Conservation (phyloP, 1,140 invertebrate species). For the Sogatella furcifera region DNA sequence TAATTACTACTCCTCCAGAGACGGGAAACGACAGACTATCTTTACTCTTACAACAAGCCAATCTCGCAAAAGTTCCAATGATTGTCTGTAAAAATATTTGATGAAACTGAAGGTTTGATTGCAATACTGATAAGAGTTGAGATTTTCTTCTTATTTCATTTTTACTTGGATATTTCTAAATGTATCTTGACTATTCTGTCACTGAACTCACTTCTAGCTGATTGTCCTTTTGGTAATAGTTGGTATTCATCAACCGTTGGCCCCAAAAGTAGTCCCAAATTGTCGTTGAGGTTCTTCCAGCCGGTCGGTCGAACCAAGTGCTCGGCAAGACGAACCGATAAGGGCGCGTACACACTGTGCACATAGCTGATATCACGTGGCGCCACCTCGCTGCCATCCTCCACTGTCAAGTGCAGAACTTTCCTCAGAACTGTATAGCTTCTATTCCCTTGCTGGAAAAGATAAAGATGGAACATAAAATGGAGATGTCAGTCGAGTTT, state of each 20-base stretch:
- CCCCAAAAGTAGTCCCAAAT: slow-evolving; percentile 52
- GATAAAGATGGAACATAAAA: neutral
- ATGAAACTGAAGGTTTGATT: too few relatives aligned
- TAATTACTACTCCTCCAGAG: too few relatives aligned
- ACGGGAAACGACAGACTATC: too few relatives aligned
- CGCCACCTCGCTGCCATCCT: slow-evolving; percentile 72
- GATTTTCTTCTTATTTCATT: too few relatives aligned
- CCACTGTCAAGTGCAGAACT: slow-evolving; percentile 70
- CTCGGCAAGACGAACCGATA: slow-evolving; percentile 82
- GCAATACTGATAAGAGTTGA: too few relatives aligned
- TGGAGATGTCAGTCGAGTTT: too few relatives aligned
- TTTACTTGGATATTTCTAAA: neutral
- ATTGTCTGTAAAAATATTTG: too few relatives aligned
- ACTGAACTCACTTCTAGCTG: slow-evolving; percentile 9
- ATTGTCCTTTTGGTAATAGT: slow-evolving; percentile 30
- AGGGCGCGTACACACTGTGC: slow-evolving; percentile 85
- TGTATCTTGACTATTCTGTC: neutral
- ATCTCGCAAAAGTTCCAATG: too few relatives aligned
- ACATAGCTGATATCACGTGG: slow-evolving; percentile 89
- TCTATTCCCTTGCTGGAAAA: slow-evolving; percentile 24
- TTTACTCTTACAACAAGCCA: too few relatives aligned
- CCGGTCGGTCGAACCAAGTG: slow-evolving; percentile 71
- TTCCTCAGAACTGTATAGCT: slow-evolving; percentile 38
- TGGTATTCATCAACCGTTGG: slow-evolving; percentile 43
- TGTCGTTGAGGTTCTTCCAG: slow-evolving; percentile 60